These are phyloP conservation scores for Iguana delicatissima DNA, from an alignment of 2,797 vertebrate genomes.

Conservation along the genomic window DNA sequence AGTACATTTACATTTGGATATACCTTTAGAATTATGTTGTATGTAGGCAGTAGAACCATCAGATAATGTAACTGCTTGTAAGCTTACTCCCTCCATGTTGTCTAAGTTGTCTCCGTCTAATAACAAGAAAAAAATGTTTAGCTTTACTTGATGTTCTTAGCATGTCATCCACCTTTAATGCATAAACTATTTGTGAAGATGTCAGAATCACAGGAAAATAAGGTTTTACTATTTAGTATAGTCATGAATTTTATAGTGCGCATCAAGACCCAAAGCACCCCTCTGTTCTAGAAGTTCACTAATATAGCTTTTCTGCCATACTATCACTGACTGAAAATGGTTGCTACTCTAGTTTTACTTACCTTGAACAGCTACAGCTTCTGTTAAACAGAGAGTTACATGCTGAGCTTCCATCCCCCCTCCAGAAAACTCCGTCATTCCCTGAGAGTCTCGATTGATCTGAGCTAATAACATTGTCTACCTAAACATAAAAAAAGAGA, in stretches of 20 bases:
- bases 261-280: background rate
- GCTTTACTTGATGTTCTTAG: background rate
- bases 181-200: background rate
- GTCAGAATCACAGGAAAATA: background rate
- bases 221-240: background rate
- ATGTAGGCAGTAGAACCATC: conserved; percentile 99
- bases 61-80: conserved; percentile 97
- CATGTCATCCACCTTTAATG: background rate
- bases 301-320: background rate
- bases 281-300: background rate
- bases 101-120: conserved; percentile 96
- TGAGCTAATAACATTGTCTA: conserved; percentile 97
- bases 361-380: conserved; percentile 96
- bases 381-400: conserved; percentile 95
- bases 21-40: conserved; percentile 95
- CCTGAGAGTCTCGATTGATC: conserved; percentile 97
- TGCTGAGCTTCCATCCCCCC: conserved; percentile 93
- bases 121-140: conserved; percentile 42
- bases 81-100: conserved; percentile 95
- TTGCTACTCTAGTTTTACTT: conserved; percentile 67
- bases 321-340: background rate
- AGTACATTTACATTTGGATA: background rate
- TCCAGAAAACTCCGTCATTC: conserved; percentile 97
- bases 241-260: background rate
- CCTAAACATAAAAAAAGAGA: conserved; percentile 69